Evolutionary conservation across 1,140 invertebrate species (phyloP), one percentile per base, ranked within the genome.

Genomic region (Idris sp.): DNA sequence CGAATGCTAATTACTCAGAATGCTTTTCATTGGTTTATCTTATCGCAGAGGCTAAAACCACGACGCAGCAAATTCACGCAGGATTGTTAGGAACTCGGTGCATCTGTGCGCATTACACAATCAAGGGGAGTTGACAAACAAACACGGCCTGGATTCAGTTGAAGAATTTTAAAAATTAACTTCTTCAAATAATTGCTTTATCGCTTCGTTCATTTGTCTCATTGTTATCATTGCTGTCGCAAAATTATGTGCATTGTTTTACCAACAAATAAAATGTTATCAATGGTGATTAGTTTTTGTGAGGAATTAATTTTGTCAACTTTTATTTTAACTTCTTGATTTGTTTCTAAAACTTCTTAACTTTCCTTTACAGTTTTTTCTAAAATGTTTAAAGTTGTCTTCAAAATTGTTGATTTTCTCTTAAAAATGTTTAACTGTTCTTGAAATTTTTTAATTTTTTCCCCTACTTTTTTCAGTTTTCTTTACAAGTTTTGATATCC

Each of bases 1-100:
- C 46, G 59, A 59, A 71, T 26, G 41, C 73, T 76, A 76, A 69
- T 75, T 69, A 69, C 65, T 53, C 41, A 53, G 51, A 65, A 65
- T 46, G 65, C 59, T 38, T 30, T n/a, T 44, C 56, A 41, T 33
- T 59, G 58, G 38, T n/a, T 76, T 76, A 71, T 76, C 65, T 76
- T 71, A 71, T 76, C 67, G 59, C 46, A n/a, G n/a, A n/a, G n/a
- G 36, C 40, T 38, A n/a, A 68, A 74, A 64, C 51, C 49, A 38
- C 36, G 19, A 10, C 46, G 44, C 30, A 35, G 41, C 74, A 49
- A 67, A 67, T 61, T 68, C 71, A 36, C 46, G 38, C 13, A 40
- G 65, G 58, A 62, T 54, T 18, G 58, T 51, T 25, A 53, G 40
- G 61, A 43, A 65, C 74, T 64, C 48, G 1, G 43, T 25, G 33